Evolutionary conservation across 2,797 vertebrate species (phyloP).

Genomic region (Chelonia mydas): DNA sequence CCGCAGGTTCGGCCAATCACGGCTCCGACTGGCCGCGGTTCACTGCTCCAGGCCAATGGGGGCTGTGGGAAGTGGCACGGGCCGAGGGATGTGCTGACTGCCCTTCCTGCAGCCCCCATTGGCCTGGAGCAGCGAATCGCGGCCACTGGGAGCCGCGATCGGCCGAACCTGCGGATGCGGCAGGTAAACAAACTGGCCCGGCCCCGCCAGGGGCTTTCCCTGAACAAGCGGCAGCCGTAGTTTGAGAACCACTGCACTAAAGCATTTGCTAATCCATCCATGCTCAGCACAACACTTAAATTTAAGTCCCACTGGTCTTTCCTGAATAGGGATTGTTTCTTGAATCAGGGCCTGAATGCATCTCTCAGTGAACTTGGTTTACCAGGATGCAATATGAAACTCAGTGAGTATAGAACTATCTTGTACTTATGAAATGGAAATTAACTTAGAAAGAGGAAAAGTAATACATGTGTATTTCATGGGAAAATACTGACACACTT

Average conservation of each 20-base stretch:
- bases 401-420: neutral
- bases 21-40: too few relatives aligned
- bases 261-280: neutral
- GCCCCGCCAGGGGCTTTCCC: too few relatives aligned
- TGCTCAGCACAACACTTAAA: neutral
- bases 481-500: neutral
- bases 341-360: neutral
- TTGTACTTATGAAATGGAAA: slow-evolving; percentile 1
- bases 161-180: too few relatives aligned
- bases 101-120: too few relatives aligned
- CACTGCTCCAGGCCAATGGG: too few relatives aligned
- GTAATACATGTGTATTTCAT: neutral
- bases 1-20: too few relatives aligned
- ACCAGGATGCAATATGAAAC: neutral
- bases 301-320: neutral
- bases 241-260: neutral
- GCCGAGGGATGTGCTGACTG: too few relatives aligned
- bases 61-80: too few relatives aligned
- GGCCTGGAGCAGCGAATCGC: too few relatives aligned
- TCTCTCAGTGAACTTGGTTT: neutral
- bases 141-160: too few relatives aligned
- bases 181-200: too few relatives aligned
- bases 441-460: slow-evolving; percentile 18
- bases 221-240: too few relatives aligned
- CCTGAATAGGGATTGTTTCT: slow-evolving; percentile 5